Percentiles rank a stretch among this genome's conserved stretches.
Evolutionary conservation across 2,113 vertebrate genomes (phyloP).

Genomic region (Cochlearius cochlearius): DNA sequence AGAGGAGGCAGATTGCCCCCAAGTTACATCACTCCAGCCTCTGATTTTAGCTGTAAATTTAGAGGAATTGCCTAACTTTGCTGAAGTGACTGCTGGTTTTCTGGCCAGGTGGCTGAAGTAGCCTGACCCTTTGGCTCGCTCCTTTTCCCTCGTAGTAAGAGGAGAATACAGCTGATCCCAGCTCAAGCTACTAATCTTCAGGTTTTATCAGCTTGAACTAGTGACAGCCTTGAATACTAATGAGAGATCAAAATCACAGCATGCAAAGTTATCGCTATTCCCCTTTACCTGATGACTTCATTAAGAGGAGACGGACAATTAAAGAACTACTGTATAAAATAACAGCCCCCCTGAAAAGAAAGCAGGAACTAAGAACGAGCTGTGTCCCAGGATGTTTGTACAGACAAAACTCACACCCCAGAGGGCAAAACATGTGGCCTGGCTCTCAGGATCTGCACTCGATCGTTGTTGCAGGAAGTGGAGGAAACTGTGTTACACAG

Average conservation of each 20-base stretch:
- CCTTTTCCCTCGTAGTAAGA: neutral
- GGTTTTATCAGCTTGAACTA: neutral
- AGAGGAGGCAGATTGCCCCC: neutral
- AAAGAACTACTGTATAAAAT: neutral
- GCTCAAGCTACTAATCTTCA: neutral
- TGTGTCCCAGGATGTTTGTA: neutral
- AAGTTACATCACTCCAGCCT: neutral
- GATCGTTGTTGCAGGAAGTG: constrained; percentile 9
- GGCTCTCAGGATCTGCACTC: neutral
- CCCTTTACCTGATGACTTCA: neutral
- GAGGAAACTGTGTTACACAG: constrained; percentile 29
- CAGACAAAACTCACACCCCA: neutral
- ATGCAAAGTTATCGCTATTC: neutral
- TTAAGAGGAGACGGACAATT: neutral
- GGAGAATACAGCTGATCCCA: neutral
- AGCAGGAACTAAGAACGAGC: neutral
- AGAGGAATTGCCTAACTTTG: neutral
- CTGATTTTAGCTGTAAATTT: neutral
- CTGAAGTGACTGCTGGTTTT: neutral
- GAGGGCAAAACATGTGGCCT: neutral
- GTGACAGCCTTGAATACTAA: neutral
- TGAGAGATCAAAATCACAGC: neutral
- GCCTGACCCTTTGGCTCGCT: neutral
- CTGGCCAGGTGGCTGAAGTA: neutral
- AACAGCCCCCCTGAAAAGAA: neutral